These are phyloP conservation scores for Tachysurus vachellii DNA, from an alignment of 2,113 vertebrate species.

Conservation along the genomic window DNA sequence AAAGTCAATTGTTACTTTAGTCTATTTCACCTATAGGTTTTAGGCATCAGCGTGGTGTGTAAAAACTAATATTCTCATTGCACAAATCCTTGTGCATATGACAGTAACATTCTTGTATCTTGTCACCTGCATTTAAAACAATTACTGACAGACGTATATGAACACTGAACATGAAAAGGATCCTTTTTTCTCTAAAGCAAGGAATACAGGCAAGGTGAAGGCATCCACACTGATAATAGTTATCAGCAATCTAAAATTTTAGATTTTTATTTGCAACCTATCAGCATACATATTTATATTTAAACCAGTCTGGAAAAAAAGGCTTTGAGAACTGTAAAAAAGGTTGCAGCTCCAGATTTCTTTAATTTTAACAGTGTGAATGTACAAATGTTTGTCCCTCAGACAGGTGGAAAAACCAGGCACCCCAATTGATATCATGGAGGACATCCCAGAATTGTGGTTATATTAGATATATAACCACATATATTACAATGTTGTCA, in stretches of 20 bases:
- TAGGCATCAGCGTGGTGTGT: background rate
- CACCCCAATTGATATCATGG: background rate
- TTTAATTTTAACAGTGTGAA: background rate
- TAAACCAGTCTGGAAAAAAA: background rate
- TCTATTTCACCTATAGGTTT: background rate
- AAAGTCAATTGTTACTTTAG: background rate
- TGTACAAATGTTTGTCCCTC: background rate
- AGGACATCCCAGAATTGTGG: background rate
- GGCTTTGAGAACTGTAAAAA: background rate
- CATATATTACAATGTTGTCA: background rate
- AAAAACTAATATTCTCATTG: background rate
- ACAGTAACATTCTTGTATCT: background rate
- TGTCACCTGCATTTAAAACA: background rate
- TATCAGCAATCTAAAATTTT: background rate
- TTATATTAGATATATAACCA: background rate
- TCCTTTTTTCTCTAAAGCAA: background rate
- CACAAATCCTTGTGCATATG: background rate
- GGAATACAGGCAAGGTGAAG: background rate
- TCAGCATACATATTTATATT: background rate
- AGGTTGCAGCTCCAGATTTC: too few species aligned
- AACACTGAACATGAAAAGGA: background rate
- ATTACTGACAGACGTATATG: background rate
- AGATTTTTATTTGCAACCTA: background rate
- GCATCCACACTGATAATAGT: background rate
- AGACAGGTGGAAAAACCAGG: background rate